These are phyloP conservation scores for Equus przewalskii DNA, from an alignment of 2,113 vertebrate genomes.

Conservation along the genomic window DNA sequence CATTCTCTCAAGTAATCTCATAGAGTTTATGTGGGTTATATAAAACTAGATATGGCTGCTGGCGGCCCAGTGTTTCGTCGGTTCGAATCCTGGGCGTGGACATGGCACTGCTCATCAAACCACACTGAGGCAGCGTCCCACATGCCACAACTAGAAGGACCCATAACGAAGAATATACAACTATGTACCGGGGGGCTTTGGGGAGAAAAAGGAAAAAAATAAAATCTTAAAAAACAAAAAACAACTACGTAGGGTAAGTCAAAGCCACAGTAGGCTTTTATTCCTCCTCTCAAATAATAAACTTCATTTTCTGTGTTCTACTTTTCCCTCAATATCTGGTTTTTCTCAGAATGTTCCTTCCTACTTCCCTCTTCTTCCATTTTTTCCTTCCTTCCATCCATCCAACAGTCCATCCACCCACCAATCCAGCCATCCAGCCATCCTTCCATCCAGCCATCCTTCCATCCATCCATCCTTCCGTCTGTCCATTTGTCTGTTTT, in stretches of 20 bases:
- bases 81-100: too few species aligned
- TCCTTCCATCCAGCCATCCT: neutral
- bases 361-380: neutral
- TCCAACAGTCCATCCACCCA: neutral
- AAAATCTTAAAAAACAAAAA: too few species aligned
- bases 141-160: too few species aligned
- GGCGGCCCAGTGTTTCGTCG: too few species aligned
- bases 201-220: too few species aligned
- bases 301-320: neutral
- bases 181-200: too few species aligned
- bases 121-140: too few species aligned
- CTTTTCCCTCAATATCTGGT: neutral
- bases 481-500: accelerated
- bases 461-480: accelerated
- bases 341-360: neutral
- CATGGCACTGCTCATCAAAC: too few species aligned
- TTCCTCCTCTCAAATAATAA: neutral
- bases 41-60: neutral
- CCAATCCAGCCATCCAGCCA: neutral
- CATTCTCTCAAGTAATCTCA: neutral
- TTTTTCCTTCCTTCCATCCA: neutral
- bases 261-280: neutral
- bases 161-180: too few species aligned
- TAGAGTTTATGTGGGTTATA: neutral
- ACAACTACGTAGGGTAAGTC: neutral